Evolutionary conservation across 2,797 vertebrate genomes (phyloP).

Genomic region (Amazona finschi): DNA sequence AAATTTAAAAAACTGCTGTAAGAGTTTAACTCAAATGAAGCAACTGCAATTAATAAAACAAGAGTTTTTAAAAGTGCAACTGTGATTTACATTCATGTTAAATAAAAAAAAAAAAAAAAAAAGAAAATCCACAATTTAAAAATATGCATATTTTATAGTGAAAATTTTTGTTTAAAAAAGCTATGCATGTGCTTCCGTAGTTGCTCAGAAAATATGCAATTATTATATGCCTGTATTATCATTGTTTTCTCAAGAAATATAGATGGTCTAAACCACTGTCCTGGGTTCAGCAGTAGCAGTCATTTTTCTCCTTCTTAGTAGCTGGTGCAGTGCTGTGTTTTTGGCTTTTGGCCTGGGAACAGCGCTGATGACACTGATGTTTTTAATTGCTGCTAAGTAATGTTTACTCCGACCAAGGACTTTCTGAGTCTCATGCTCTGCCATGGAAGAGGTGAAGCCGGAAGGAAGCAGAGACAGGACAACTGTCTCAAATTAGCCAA

Average conservation of each 20-base stretch:
- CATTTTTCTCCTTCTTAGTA: too few relatives aligned
- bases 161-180: background rate
- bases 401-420: too few relatives aligned
- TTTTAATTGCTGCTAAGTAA: too few relatives aligned
- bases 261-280: background rate
- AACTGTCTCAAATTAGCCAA: too few relatives aligned
- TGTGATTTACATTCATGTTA: background rate
- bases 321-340: too few relatives aligned
- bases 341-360: too few relatives aligned
- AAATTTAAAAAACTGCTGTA: fast-evolving
- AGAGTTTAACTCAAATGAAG: background rate
- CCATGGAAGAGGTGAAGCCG: too few relatives aligned
- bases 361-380: too few relatives aligned
- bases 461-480: too few relatives aligned
- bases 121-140: background rate
- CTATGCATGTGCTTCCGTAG: background rate
- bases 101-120: background rate
- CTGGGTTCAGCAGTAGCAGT: too few relatives aligned
- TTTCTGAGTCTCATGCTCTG: too few relatives aligned
- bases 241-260: background rate
- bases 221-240: background rate
- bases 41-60: background rate
- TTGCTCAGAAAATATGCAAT: background rate
- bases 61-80: background rate
- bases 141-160: background rate